Percentiles rank a stretch among this genome's conserved stretches.
These are phyloP conservation scores for Calliopum simillimum DNA, from an alignment of 2,888 invertebrate species.

Conservation along the genomic window DNA sequence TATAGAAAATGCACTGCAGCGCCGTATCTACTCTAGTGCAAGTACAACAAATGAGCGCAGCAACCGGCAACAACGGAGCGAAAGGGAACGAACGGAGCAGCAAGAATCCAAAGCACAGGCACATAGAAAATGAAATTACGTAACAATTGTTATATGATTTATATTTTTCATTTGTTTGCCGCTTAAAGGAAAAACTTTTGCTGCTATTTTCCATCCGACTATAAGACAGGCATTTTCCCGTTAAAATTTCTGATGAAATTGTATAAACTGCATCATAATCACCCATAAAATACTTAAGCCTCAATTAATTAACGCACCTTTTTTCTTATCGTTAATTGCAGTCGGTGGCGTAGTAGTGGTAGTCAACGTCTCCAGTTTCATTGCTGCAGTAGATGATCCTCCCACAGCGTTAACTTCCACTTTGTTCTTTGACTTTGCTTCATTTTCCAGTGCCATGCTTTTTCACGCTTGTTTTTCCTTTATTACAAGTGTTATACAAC, in stretches of 20 bases:
- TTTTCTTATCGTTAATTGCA: slow-evolving; percentile 48
- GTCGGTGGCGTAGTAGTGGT: slow-evolving; percentile 42
- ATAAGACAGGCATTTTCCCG: background rate
- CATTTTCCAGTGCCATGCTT: slow-evolving; percentile 37
- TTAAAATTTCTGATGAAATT: no score
- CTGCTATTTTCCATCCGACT: background rate
- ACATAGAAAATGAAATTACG: slow-evolving; percentile 44
- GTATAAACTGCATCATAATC: no score
- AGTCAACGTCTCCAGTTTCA: slow-evolving; percentile 44
- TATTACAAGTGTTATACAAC: slow-evolving; percentile 36
- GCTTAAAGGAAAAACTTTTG: background rate
- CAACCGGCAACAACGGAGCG: background rate
- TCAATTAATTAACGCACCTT: slow-evolving; percentile 53
- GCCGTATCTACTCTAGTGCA: slow-evolving; percentile 3
- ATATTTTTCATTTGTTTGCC: slow-evolving; percentile 15
- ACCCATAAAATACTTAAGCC: no score
- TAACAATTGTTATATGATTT: slow-evolving; percentile 50
- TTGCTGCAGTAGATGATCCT: slow-evolving; percentile 41
- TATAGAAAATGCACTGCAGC: background rate
- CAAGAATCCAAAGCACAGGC: background rate
- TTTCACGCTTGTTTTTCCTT: background rate
- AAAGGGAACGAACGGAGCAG: background rate
- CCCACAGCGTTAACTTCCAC: slow-evolving; percentile 15
- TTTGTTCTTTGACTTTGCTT: slow-evolving; percentile 29
- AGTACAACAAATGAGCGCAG: slow-evolving; percentile 2